A percentile compares a stretch with the other conserved stretches of the same genome.
These are phyloP conservation scores for Melikaiella ostensackeni DNA, from an alignment of 2,888 invertebrate genomes.

Conservation along the genomic window DNA sequence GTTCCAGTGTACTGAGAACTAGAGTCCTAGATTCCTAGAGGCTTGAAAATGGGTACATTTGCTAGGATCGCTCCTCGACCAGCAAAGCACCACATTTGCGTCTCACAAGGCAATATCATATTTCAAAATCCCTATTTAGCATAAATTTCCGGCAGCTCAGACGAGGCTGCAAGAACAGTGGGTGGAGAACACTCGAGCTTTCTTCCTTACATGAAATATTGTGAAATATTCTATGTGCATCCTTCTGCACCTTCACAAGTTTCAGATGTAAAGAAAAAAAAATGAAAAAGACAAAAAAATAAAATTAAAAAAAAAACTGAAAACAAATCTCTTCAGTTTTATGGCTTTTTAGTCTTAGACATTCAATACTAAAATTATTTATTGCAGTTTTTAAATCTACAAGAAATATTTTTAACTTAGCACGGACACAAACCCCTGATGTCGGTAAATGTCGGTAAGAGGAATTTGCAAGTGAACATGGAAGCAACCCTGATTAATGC, in stretches of 20 bases:
- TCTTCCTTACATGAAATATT: slow-evolving; percentile 54
- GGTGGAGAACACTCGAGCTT: slow-evolving; percentile 52
- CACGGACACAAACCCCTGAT: too few species aligned
- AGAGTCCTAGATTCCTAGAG: background rate
- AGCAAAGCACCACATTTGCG: slow-evolving; percentile 42
- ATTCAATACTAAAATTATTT: too few species aligned
- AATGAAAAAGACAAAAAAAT: too few species aligned
- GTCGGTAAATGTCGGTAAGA: too few species aligned
- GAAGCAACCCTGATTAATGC: too few species aligned
- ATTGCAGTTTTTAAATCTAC: too few species aligned
- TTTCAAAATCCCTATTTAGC: slow-evolving; percentile 71
- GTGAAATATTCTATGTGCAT: slow-evolving; percentile 50
- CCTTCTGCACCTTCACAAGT: background rate
- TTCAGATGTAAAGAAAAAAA: background rate
- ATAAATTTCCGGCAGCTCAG: slow-evolving; percentile 66
- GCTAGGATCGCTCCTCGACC: background rate
- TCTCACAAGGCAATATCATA: slow-evolving; percentile 61
- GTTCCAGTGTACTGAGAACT: too few species aligned
- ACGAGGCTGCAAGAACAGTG: slow-evolving; percentile 56
- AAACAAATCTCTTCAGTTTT: too few species aligned
- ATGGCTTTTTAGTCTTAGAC: too few species aligned
- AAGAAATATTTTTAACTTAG: too few species aligned
- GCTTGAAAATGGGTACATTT: background rate
- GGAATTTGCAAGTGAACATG: too few species aligned
- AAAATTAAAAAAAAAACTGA: too few species aligned